Evolutionary conservation across 2,113 vertebrate species (phyloP).

Genomic region (Atractosteus spatula): DNA sequence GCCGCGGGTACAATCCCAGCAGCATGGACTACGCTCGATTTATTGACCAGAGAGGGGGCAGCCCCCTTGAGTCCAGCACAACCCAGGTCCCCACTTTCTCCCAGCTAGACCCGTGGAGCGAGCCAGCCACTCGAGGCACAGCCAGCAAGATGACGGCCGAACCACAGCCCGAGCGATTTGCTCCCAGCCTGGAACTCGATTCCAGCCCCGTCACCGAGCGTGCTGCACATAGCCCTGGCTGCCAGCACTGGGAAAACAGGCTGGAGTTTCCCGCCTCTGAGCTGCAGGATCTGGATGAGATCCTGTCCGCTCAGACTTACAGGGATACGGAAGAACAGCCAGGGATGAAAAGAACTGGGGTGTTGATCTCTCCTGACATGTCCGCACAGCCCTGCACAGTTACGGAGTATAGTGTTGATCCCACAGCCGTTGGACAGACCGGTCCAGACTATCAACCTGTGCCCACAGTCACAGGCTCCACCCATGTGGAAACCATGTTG

Average conservation of each 20-base stretch:
- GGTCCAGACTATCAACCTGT: conserved; percentile 2
- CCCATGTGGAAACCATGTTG: not conserved
- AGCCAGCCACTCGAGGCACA: not conserved
- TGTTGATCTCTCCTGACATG: not conserved
- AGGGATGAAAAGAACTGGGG: not conserved
- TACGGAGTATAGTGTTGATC: not conserved
- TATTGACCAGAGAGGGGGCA: not conserved
- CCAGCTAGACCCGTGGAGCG: conserved; percentile 13
- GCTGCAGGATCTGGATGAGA: conserved; percentile 20
- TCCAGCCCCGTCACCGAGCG: not conserved
- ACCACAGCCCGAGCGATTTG: not conserved
- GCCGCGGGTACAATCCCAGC: conserved; percentile 14
- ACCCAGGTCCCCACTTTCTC: conserved; percentile 2
- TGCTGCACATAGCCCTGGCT: not conserved
- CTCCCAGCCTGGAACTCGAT: not conserved
- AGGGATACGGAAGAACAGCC: not conserved
- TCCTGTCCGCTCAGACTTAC: conserved; percentile 15
- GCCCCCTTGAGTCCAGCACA: not conserved
- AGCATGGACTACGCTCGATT: conserved; percentile 5
- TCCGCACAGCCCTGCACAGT: not conserved
- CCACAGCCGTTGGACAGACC: not conserved
- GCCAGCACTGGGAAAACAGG: conserved; percentile 11
- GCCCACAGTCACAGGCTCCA: not conserved
- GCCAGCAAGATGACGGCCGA: not conserved
- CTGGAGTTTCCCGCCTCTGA: conserved; percentile 19